A percentile compares a stretch with the other conserved stretches of the same genome.
These are phyloP conservation scores for Chinchilla lanigera DNA, from an alignment of 2,113 vertebrate genomes.

Conservation along the genomic window DNA sequence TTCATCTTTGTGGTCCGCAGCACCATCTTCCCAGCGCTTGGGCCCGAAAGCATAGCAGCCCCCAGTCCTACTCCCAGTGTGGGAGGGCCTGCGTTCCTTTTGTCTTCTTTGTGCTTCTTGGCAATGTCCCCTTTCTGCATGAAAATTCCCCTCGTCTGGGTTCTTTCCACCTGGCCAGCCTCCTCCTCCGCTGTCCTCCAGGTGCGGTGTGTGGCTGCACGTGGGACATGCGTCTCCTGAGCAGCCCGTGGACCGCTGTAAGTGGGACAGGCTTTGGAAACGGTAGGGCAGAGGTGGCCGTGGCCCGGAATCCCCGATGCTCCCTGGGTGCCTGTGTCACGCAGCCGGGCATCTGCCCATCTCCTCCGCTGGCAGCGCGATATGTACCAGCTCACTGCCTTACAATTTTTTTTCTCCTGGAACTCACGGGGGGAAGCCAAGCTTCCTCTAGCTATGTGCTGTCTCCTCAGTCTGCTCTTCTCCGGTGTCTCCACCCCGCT, in stretches of 20 bases:
- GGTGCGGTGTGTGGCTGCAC: not conserved
- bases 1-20: not conserved
- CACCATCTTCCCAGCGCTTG: not conserved
- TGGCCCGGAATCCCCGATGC: not conserved
- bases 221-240: not conserved
- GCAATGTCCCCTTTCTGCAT: not conserved
- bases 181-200: not conserved
- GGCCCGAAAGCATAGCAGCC: not conserved
- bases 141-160: not conserved
- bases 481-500: not conserved
- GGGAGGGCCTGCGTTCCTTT: not conserved
- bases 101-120: not conserved
- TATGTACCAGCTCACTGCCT: not conserved
- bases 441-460: not conserved
- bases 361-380: not conserved
- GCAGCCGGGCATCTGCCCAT: not conserved
- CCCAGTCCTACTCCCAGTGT: not conserved
- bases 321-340: not conserved
- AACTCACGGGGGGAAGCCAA: not conserved
- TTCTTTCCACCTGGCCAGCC: not conserved
- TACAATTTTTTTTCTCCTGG: not conserved
- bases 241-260: not conserved
- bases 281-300: not conserved
- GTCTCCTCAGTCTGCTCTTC: fast-evolving
- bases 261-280: not conserved